These are phyloP conservation scores for Neoseiulus cucumeris DNA, from an alignment of 1,140 invertebrate genomes.

Conservation along the genomic window DNA sequence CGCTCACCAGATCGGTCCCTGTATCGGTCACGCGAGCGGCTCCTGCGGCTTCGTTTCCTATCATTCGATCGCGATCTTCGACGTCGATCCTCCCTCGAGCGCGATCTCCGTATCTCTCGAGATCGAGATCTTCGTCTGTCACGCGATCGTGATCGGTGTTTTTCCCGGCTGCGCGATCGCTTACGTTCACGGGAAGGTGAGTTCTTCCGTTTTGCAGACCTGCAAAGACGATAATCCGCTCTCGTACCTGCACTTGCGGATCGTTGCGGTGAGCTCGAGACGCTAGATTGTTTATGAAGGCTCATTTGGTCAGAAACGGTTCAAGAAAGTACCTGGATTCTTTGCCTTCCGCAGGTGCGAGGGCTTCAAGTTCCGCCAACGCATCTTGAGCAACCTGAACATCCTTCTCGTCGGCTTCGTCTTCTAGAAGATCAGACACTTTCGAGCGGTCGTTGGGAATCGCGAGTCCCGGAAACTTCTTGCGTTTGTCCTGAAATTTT, in stretches of 20 bases:
- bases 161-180: not conserved
- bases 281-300: no score
- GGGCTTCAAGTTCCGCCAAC: conserved; percentile 69
- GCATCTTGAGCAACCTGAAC: conserved; percentile 47
- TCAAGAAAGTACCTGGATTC: not conserved
- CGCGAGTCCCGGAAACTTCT: conserved; percentile 70
- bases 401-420: conserved; percentile 27
- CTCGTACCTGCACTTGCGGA: no score
- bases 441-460: conserved; percentile 50
- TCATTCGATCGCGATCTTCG: conserved; percentile 17
- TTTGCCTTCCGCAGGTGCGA: conserved; percentile 38
- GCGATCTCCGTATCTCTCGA: conserved; percentile 5
- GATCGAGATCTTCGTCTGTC: conserved; percentile 12
- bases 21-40: conserved; percentile 20
- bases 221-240: no score
- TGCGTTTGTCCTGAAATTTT: conserved; percentile 32
- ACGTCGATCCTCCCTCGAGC: conserved; percentile 13
- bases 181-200: no score
- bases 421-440: conserved; percentile 27
- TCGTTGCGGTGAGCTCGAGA: no score
- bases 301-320: no score
- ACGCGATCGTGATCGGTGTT: not conserved
- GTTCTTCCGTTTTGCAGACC: no score
- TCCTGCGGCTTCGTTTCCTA: conserved; percentile 19
- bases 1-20: conserved; percentile 15